A percentile compares a stretch with the other conserved stretches of the same genome.
Conservation (phyloP, 2,113 vertebrate species). For the Dipodomys spectabilis region DNA sequence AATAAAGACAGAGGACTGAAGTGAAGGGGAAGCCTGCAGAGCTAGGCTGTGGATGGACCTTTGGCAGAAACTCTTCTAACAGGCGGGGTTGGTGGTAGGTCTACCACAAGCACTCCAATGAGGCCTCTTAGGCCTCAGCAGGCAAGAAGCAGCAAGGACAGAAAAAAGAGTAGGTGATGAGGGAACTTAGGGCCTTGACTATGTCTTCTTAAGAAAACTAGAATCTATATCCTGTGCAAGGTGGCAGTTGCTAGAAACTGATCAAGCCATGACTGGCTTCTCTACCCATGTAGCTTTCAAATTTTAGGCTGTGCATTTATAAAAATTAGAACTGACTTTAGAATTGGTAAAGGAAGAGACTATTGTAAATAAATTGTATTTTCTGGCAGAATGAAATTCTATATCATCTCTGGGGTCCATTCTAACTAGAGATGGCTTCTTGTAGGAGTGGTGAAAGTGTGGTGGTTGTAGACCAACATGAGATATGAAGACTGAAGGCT, state of each 20-base stretch:
- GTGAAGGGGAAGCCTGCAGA: neutral
- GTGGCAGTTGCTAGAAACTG: neutral
- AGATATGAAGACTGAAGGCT: neutral
- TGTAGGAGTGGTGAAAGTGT: neutral
- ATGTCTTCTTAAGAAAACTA: neutral
- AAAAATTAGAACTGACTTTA: neutral
- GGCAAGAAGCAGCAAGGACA: constrained; percentile 15
- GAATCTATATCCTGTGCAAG: neutral
- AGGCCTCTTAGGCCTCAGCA: neutral
- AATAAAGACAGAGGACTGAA: constrained; percentile 31
- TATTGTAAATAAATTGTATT: neutral
- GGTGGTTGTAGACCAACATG: neutral
- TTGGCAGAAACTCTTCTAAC: constrained; percentile 47
- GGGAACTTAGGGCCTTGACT: constrained; percentile 16
- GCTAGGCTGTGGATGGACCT: neutral
- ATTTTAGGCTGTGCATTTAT: neutral
- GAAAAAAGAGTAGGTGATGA: neutral
- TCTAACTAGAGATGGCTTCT: constrained; percentile 11
- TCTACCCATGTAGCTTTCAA: neutral
- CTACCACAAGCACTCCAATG: constrained; percentile 34
- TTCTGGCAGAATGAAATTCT: neutral
- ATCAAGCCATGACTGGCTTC: neutral
- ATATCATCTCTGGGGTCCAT: neutral
- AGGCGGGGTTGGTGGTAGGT: constrained; percentile 37
- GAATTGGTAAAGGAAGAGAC: neutral